These are phyloP conservation scores for Troglohyphantes excavatus DNA, from an alignment of 2,888 invertebrate species.

Conservation along the genomic window DNA sequence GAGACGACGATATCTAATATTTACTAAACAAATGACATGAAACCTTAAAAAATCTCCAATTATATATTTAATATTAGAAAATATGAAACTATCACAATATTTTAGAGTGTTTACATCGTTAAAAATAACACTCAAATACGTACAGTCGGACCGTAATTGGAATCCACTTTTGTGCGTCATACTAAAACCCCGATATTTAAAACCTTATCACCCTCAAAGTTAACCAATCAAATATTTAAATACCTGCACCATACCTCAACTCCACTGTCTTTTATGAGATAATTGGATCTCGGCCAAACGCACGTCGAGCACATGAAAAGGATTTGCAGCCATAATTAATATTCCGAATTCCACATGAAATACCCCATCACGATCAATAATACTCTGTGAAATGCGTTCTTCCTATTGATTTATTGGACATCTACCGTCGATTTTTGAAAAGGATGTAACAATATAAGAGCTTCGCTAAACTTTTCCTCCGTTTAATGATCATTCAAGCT, in stretches of 20 bases:
- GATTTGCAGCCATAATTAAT: slow-evolving; percentile 35
- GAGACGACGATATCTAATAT: too few species aligned
- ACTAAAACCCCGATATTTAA: too few species aligned
- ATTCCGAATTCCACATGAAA: slow-evolving; percentile 37
- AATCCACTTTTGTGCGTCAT: too few species aligned
- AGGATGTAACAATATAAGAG: slow-evolving; percentile 12
- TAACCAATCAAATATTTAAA: not conserved
- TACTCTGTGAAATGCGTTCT: not conserved
- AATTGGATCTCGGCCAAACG: slow-evolving; percentile 26
- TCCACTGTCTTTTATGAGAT: not conserved
- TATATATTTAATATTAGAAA: too few species aligned
- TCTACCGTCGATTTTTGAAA: not conserved
- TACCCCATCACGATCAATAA: slow-evolving; percentile 36
- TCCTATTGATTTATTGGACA: slow-evolving; percentile 48
- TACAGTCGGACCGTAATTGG: too few species aligned
- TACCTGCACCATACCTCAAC: not conserved
- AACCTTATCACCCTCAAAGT: not conserved
- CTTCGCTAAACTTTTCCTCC: slow-evolving; percentile 17
- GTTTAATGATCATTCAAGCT: slow-evolving; percentile 17
- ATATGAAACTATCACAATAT: too few species aligned
- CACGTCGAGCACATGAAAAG: slow-evolving; percentile 18
- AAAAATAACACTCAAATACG: too few species aligned
- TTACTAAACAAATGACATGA: too few species aligned
- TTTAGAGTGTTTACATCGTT: too few species aligned
- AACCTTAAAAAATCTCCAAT: too few species aligned